A percentile compares a stretch with the other conserved stretches of the same genome.
phyloP scores from a whole-genome alignment of 2,888 invertebrate genomes.

The Mechanitis mazaeus region DNA sequence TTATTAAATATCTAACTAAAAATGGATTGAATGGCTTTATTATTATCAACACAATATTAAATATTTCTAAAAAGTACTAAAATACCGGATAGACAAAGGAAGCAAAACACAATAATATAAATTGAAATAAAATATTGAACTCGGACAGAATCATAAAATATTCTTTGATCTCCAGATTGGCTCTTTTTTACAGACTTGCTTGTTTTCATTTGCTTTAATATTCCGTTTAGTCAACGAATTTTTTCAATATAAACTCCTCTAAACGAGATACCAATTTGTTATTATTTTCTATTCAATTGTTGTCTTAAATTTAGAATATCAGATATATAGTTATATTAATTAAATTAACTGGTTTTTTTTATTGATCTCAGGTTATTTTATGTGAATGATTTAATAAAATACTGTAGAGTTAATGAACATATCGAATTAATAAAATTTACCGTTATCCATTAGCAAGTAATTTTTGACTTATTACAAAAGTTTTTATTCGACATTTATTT shows the following conservation, averaged over 20 bases:
- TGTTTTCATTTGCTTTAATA: constrained; percentile 6
- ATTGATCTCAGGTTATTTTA: too few relatives aligned
- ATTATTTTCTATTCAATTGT: not conserved
- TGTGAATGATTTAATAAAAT: too few relatives aligned
- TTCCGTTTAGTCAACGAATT: not conserved
- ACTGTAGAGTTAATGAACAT: too few relatives aligned
- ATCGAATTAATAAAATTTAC: too few relatives aligned
- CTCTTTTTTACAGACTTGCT: constrained; percentile 4
- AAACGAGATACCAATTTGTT: not conserved
- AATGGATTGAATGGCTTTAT: too few relatives aligned
- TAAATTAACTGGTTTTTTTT: too few relatives aligned
- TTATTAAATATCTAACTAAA: too few relatives aligned
- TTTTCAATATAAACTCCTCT: constrained; percentile 2
- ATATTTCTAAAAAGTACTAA: not conserved
- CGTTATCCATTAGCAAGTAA: too few relatives aligned
- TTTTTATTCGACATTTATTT: too few relatives aligned
- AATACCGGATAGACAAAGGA: not conserved
- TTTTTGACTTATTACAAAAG: too few relatives aligned
- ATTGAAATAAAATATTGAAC: not conserved
- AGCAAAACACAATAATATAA: not conserved
- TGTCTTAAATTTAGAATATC: not conserved
- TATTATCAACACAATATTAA: too few relatives aligned
- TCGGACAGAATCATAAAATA: constrained; percentile 6
- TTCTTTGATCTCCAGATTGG: constrained; percentile 7
- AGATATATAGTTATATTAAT: not conserved